Evolutionary conservation across 2,113 vertebrate genomes (phyloP).

Genomic region (Aspiorhynchus laticeps): DNA sequence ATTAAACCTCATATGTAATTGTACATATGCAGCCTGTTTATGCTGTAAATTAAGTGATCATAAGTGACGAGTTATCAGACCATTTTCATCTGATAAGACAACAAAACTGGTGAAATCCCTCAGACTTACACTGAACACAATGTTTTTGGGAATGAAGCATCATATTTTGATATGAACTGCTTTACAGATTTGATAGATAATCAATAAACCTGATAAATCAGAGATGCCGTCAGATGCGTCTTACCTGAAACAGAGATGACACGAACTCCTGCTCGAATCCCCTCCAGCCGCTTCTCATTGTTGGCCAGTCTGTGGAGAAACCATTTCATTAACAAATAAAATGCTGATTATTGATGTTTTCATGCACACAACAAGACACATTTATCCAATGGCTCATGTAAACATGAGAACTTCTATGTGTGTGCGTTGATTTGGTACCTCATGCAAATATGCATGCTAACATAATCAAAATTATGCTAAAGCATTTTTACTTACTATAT

Average conservation of each 20-base stretch:
- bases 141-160: too few species aligned
- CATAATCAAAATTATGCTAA: background rate
- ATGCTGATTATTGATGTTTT: background rate
- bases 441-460: background rate
- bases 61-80: too few species aligned
- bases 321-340: conserved; percentile 57
- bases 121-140: background rate
- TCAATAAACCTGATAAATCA: background rate
- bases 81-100: too few species aligned
- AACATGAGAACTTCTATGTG: background rate
- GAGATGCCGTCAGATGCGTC: conserved; percentile 23
- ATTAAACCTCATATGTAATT: too few species aligned
- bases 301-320: conserved; percentile 84
- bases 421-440: background rate
- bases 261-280: conserved; percentile 86
- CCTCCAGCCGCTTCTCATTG: conserved; percentile 89
- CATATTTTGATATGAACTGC: background rate
- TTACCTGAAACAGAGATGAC: conserved; percentile 96
- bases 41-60: too few species aligned
- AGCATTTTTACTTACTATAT: background rate
- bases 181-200: too few species aligned
- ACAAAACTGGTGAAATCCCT: background rate
- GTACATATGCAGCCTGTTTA: too few species aligned
- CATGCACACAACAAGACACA: background rate
- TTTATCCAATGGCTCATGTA: background rate